These are phyloP conservation scores for Diadumene lineata DNA, from an alignment of 92 coral and sea anemone species.

Conservation along the genomic window DNA sequence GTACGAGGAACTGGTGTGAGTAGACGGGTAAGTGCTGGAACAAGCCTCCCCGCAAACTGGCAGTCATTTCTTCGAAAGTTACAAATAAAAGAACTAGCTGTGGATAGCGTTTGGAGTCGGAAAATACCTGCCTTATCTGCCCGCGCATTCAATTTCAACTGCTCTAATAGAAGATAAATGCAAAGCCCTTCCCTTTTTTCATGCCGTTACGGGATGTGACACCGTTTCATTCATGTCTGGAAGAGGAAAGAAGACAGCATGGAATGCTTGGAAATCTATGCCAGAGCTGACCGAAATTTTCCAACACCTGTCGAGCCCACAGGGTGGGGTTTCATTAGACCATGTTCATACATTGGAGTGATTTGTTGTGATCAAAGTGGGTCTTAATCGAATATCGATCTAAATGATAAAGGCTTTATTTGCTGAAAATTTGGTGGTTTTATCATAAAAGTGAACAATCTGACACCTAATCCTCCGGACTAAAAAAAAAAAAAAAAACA, in stretches of 20 bases:
- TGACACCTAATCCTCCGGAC: no score
- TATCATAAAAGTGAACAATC: no score
- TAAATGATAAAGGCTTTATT: no score
- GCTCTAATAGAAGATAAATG: background rate
- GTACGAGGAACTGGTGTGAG: conserved; percentile 2
- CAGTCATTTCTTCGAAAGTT: conserved; percentile 19
- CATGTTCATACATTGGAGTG: no score
- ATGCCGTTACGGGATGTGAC: conserved; percentile 38
- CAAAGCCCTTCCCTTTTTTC: conserved; percentile 17
- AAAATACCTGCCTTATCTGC: conserved; percentile 17
- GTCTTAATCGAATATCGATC: no score
- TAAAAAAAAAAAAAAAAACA: no score
- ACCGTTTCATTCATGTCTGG: conserved; percentile 8
- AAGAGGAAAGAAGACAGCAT: conserved; percentile 32
- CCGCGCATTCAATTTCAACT: conserved; percentile 3
- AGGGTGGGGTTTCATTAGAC: background rate
- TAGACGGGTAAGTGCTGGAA: background rate
- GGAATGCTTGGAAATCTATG: conserved; percentile 23
- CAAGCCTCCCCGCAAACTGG: conserved; percentile 15
- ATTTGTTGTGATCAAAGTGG: no score
- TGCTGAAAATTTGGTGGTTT: no score
- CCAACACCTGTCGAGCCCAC: conserved; percentile 13
- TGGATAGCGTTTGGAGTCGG: conserved; percentile 37
- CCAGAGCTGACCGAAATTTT: conserved; percentile 6
- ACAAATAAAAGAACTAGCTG: conserved; percentile 22